Percentiles rank a stretch among this genome's conserved stretches.
phyloP scores from a whole-genome alignment of 2,797 vertebrate species.

The Acipenser oxyrinchus region DNA sequence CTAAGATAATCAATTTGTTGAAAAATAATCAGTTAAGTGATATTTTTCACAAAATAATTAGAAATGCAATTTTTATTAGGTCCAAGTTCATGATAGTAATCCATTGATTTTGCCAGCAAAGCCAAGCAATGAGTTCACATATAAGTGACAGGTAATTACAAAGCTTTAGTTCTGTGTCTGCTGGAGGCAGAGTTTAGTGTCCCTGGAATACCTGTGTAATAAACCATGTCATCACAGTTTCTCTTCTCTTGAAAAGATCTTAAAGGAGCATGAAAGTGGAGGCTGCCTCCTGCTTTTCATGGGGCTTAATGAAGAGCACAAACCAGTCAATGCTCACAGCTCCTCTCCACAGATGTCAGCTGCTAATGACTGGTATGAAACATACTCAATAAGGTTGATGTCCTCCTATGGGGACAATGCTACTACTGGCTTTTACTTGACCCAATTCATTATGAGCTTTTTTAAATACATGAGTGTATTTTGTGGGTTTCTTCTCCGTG shows the following conservation, averaged over 20 bases:
- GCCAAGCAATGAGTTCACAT: no score
- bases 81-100: no score
- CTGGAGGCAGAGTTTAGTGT: conserved; percentile 34
- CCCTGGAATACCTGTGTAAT: conserved; percentile 44
- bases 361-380: conserved; percentile 62
- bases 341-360: conserved; percentile 41
- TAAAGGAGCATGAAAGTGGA: conserved; percentile 51
- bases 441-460: conserved; percentile 35
- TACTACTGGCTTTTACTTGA: conserved; percentile 31
- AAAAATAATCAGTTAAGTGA: no score
- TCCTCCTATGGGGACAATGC: conserved; percentile 20
- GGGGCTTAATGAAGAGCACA: conserved; percentile 41
- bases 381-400: conserved; percentile 7
- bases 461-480: conserved; percentile 19
- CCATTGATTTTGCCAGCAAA: no score
- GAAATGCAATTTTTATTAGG: no score
- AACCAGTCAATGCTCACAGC: conserved; percentile 19
- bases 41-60: no score
- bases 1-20: no score
- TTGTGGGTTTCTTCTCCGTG: neutral
- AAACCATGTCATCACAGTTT: conserved; percentile 36
- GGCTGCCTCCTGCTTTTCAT: conserved; percentile 37
- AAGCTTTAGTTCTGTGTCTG: conserved; percentile 27
- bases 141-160: conserved; percentile 41
- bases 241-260: conserved; percentile 41